Percentiles rank a stretch among this genome's conserved stretches.
Evolutionary conservation across 2,113 vertebrate genomes (phyloP).

Genomic region (Eulacestoma nigropectus): DNA sequence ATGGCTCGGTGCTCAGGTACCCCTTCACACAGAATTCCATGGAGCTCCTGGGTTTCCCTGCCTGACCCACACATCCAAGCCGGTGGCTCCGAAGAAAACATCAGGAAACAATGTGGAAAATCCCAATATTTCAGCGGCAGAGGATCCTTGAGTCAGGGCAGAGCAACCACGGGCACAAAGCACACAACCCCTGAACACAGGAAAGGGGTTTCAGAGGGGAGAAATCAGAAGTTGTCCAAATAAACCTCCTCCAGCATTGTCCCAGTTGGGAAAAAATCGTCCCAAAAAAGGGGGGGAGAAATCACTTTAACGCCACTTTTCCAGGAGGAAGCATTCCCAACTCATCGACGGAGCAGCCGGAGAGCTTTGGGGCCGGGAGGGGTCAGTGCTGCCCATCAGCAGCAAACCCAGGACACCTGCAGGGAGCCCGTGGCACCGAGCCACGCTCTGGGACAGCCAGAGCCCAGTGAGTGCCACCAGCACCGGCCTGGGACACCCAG

Average conservation of each 20-base stretch:
- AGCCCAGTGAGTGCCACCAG: not conserved
- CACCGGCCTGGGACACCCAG: not conserved
- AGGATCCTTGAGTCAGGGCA: not conserved
- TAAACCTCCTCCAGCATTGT: accelerated
- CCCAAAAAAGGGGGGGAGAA: accelerated
- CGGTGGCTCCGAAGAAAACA: not conserved
- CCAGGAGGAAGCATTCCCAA: not conserved
- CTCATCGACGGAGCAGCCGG: accelerated
- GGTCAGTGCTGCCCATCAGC: not conserved
- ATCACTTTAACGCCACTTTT: not conserved
- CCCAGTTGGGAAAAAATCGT: not conserved
- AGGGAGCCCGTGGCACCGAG: not conserved
- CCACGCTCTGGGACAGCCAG: accelerated
- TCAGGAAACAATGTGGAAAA: not conserved
- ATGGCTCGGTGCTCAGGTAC: not conserved
- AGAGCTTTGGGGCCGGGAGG: not conserved
- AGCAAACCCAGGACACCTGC: not conserved
- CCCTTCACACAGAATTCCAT: not conserved
- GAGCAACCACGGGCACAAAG: not conserved
- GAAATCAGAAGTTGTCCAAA: not conserved
- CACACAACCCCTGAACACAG: not conserved
- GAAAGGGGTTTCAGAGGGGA: not conserved
- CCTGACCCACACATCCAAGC: not conserved
- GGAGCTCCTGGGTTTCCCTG: not conserved
- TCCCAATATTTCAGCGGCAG: accelerated